These are phyloP conservation scores for Caenorhabditis inopinata DNA, from an alignment of 1,140 invertebrate species.

Conservation along the genomic window DNA sequence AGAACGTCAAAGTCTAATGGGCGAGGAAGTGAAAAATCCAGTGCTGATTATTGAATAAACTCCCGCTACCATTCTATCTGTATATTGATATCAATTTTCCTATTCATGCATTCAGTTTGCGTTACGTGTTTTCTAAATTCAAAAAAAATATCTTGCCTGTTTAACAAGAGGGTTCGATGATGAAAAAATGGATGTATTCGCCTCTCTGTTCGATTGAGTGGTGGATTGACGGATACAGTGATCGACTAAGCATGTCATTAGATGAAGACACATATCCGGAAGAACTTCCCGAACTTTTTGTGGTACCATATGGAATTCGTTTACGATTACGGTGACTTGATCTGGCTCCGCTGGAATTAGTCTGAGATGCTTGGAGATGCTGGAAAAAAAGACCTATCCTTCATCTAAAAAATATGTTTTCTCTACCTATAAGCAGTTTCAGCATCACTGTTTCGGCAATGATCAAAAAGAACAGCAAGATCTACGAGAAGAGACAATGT, in stretches of 20 bases:
- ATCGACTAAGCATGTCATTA: conserved; percentile 38
- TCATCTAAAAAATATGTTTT: neutral
- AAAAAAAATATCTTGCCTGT: neutral
- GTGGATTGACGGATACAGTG: neutral
- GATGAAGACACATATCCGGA: conserved; percentile 35
- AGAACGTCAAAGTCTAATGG: neutral
- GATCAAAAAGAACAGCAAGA: neutral
- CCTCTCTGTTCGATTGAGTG: conserved; percentile 2
- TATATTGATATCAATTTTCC: neutral
- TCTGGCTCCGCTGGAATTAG: neutral
- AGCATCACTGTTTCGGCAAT: neutral
- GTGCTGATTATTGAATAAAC: too few species aligned
- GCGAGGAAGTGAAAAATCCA: neutral
- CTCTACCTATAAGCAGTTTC: neutral
- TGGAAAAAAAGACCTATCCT: neutral
- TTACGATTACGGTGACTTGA: neutral
- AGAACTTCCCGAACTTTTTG: conserved; percentile 44
- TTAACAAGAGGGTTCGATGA: neutral
- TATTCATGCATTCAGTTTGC: neutral
- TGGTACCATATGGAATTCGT: conserved; percentile 39
- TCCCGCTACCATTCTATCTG: neutral
- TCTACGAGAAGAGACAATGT: neutral
- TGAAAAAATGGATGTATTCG: neutral
- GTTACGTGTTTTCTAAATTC: neutral
- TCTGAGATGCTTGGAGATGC: neutral